Percentiles rank a stretch among this genome's conserved stretches.
These are phyloP conservation scores for Cheilosia pagana DNA, from an alignment of 2,888 invertebrate genomes.

Conservation along the genomic window DNA sequence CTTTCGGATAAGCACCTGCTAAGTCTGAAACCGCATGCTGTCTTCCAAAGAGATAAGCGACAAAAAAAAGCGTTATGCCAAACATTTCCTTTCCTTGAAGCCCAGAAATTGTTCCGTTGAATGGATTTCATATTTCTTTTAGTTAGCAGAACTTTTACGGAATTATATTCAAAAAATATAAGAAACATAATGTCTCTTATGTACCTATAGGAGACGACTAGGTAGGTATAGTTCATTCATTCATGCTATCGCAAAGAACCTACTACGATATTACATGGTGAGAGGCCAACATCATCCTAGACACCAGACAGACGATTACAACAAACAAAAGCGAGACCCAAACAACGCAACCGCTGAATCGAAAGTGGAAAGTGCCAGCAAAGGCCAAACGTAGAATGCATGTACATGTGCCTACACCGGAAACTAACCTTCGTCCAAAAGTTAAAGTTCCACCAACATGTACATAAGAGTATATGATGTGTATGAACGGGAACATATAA, in stretches of 20 bases:
- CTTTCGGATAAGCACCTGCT: background rate
- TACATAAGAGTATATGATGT: constrained; percentile 14
- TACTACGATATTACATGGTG: constrained; percentile 27
- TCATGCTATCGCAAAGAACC: constrained; percentile 9
- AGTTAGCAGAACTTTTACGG: background rate
- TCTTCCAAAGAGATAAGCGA: background rate
- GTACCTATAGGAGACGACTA: background rate
- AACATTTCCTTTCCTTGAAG: background rate
- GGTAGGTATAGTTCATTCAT: constrained; percentile 3
- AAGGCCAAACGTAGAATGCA: constrained; percentile 58
- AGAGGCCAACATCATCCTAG: constrained; percentile 50
- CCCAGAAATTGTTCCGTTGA: background rate
- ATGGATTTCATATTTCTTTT: background rate
- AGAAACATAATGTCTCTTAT: constrained; percentile 2
- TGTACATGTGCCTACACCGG: constrained; percentile 64
- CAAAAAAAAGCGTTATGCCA: background rate
- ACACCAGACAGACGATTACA: constrained; percentile 56
- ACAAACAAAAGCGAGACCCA: constrained; percentile 22
- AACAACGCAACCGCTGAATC: constrained; percentile 56
- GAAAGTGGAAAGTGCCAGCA: constrained; percentile 62
- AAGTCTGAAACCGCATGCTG: background rate
- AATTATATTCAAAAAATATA: constrained; percentile 1
- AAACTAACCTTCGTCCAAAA: constrained; percentile 73
- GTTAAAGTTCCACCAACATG: constrained; percentile 57
- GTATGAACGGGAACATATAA: constrained; percentile 26